Conservation (phyloP, 2,797 vertebrate species). For the Mus minutoides region DNA sequence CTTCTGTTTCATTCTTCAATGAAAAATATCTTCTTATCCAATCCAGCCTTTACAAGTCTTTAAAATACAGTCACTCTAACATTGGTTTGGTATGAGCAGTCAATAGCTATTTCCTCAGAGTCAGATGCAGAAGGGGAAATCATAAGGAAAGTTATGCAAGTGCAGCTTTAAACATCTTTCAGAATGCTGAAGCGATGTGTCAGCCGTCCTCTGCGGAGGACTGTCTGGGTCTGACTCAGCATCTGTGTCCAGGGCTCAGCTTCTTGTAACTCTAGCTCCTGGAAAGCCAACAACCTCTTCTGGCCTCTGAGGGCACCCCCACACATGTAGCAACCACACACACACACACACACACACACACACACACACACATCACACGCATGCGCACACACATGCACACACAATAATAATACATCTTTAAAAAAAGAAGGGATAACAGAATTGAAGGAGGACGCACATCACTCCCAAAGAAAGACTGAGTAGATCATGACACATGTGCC, state of each 20-base stretch:
- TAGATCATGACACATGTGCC: not conserved
- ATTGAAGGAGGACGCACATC: not conserved
- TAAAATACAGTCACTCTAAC: conserved; percentile 29
- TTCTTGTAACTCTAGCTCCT: not conserved
- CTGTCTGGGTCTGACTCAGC: not conserved
- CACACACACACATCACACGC: no score
- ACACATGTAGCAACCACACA: not conserved
- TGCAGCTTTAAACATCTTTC: not conserved
- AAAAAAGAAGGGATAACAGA: not conserved
- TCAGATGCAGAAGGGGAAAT: not conserved
- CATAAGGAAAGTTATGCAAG: not conserved
- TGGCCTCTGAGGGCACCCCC: not conserved
- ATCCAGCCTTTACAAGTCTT: not conserved
- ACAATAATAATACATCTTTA: not conserved
- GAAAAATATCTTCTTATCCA: not conserved
- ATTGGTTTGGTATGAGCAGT: not conserved
- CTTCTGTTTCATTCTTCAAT: not conserved
- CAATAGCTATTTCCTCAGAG: not conserved
- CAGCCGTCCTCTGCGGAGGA: not conserved
- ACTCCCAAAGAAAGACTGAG: not conserved
- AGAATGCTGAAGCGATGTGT: not conserved
- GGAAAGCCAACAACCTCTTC: not conserved
- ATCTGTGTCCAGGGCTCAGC: not conserved
- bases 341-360: not conserved
- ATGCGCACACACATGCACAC: not conserved